These are phyloP conservation scores for Palythoa grandis DNA, from an alignment of 92 coral and sea anemone genomes.

Conservation along the genomic window DNA sequence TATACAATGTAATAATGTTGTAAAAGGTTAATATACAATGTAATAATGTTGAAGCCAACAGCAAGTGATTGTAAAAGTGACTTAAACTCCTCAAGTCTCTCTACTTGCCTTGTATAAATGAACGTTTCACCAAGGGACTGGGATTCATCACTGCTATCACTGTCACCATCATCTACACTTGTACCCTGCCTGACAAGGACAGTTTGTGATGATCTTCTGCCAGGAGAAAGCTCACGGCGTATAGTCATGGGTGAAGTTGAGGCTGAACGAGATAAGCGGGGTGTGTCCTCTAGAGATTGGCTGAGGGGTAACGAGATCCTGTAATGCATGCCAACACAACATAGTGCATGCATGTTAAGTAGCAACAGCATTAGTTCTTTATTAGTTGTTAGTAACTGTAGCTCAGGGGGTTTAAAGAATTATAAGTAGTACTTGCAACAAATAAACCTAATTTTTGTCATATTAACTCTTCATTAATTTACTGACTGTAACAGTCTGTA, in stretches of 20 bases:
- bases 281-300: conserved; percentile 36
- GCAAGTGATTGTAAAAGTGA: too few species aligned
- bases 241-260: conserved; percentile 25
- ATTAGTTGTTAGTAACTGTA: conserved; percentile 15
- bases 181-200: conserved; percentile 39
- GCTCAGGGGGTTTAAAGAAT: neutral
- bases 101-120: conserved; percentile 37
- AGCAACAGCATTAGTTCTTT: neutral
- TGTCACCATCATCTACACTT: conserved; percentile 31
- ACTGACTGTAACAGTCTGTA: too few species aligned
- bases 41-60: too few species aligned
- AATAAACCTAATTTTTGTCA: too few species aligned
- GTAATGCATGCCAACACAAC: conserved; percentile 5
- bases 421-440: too few species aligned
- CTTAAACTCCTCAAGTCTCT: neutral
- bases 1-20: too few species aligned
- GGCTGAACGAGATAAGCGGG: conserved; percentile 37
- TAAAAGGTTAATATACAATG: too few species aligned
- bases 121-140: conserved; percentile 42
- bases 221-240: conserved; percentile 25
- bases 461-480: too few species aligned
- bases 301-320: conserved; percentile 50
- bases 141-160: conserved; percentile 44
- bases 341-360: neutral
- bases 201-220: conserved; percentile 8